Conservation (phyloP, 2,888 invertebrate genomes). For the Nasonia oneida region DNA sequence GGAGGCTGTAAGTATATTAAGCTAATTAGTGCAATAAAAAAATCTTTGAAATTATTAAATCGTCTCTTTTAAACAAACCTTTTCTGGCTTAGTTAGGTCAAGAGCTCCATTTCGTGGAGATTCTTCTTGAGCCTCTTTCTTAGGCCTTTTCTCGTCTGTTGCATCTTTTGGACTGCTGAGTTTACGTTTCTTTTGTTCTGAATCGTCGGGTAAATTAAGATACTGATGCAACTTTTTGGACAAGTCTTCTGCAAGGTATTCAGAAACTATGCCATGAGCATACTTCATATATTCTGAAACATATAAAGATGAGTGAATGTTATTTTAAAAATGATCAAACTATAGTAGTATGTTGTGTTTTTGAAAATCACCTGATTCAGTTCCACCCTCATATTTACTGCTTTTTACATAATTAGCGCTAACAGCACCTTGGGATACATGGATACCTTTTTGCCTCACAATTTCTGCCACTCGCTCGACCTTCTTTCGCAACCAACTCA, state of each 20-base stretch:
- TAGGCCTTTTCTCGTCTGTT: slow-evolving; percentile 72
- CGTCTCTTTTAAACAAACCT: slow-evolving; percentile 66
- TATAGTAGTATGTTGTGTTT: slow-evolving; percentile 1
- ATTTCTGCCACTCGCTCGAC: slow-evolving; percentile 84
- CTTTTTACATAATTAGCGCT: slow-evolving; percentile 89
- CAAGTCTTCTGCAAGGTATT: slow-evolving; percentile 87
- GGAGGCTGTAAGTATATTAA: slow-evolving; percentile 71
- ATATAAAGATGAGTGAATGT: slow-evolving; percentile 25
- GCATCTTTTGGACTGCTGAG: slow-evolving; percentile 72
- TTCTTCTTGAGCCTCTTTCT: slow-evolving; percentile 78
- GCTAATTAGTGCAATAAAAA: not conserved
- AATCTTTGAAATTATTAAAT: slow-evolving; percentile 44
- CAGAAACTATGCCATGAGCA: slow-evolving; percentile 89
- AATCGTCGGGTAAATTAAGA: slow-evolving; percentile 85
- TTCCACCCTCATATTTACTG: slow-evolving; percentile 81
- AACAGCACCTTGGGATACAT: slow-evolving; percentile 87
- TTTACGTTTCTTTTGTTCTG: slow-evolving; percentile 76
- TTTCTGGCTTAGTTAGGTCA: slow-evolving; percentile 76
- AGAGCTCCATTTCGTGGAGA: slow-evolving; percentile 77
- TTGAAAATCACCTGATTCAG: slow-evolving; percentile 81
- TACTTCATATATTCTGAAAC: slow-evolving; percentile 85
- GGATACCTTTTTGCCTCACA: slow-evolving; percentile 85
- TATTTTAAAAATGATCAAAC: slow-evolving; percentile 5
- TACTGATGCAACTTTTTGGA: slow-evolving; percentile 83
- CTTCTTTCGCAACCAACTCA: slow-evolving; percentile 88